Percentiles rank a stretch among this genome's conserved stretches.
Evolutionary conservation across 2,113 vertebrate species (phyloP).

Genomic region (Mastomys natalensis): DNA sequence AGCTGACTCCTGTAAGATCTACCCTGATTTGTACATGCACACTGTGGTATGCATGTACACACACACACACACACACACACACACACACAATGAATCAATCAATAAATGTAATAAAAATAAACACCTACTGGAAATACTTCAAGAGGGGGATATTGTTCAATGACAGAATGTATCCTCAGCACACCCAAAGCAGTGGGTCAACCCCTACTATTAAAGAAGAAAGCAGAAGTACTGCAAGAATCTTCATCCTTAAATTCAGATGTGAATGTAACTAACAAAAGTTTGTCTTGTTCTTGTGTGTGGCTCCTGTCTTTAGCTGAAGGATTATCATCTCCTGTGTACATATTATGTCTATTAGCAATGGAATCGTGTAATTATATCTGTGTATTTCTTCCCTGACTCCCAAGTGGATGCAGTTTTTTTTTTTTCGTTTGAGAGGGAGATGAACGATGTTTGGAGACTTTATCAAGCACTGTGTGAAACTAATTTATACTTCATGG

Average conservation of each 20-base stretch:
- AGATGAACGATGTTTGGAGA: not conserved
- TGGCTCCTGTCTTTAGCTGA: not conserved
- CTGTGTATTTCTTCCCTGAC: constrained; percentile 14
- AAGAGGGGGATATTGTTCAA: not conserved
- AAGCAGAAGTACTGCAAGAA: constrained; percentile 31
- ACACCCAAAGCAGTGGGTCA: not conserved
- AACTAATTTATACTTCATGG: not conserved
- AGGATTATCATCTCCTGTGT: not conserved
- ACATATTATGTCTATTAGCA: not conserved
- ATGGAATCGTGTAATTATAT: not conserved
- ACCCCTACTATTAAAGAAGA: not conserved
- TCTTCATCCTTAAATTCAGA: not conserved
- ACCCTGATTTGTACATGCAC: not conserved
- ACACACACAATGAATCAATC: not conserved
- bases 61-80: not conserved
- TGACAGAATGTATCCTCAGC: not conserved
- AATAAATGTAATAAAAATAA: not conserved
- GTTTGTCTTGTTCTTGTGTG: not conserved
- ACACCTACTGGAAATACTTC: not conserved
- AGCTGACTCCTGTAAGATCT: not conserved
- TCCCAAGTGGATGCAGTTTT: not conserved
- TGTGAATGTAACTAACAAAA: not conserved
- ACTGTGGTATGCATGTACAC: not conserved
- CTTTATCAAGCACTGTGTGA: constrained; percentile 1
- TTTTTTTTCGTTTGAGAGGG: not conserved